Base-by-base conservation (phyloP, 1,140 invertebrate genomes). In the Geopemphigus sp. region DNA sequence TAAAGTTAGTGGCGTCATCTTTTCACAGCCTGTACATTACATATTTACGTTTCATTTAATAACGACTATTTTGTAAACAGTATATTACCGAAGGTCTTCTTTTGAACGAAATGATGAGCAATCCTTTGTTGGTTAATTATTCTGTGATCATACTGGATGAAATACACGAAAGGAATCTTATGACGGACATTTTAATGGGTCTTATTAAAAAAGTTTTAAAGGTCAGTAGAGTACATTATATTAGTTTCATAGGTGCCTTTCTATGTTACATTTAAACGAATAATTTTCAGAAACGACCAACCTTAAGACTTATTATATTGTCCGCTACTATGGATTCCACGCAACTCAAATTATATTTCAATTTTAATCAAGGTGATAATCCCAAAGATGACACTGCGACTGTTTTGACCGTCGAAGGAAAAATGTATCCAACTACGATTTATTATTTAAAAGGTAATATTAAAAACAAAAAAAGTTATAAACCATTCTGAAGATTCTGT, bases 1-100 rank as follows among this genome's bases (percentile, higher is more conserved):
- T 57, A 97, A 98, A 87, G 94, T 95, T 85, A 84, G 82, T 84
- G 22, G 8, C 11, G 12, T 50, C 5, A 82, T 81, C 1, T 11
- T 45, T n/a, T 4, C 8, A 39, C 32, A 50, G n/a, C 47, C 47
- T 50, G 12, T 8, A 39, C 8, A 39, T 39, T 39, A 39, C 8
- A 39, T 39, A 72, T 39, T 61, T 73, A 54, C 73, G 22, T 29
- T 17, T 32, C 2, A 54, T 56, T 66, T 39, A 66, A 66, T 4
- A 66, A 11, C 32, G 39, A 5, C n/a, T 39, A 22, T 66, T 66
- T 66, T 66, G 64, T 81, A 68, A 83, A 50, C 85, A 95, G 91
- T 98, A 94, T 84, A 91, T 99, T 89, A 99, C 98, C 0, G 97
- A 98, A 87, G 98, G 97, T 5, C 94, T 98, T 82, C 85, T 99